Percentiles rank a stretch among this genome's conserved stretches.
Evolutionary conservation across 2,797 vertebrate genomes (phyloP).

Genomic region (Trachops cirrhosus): DNA sequence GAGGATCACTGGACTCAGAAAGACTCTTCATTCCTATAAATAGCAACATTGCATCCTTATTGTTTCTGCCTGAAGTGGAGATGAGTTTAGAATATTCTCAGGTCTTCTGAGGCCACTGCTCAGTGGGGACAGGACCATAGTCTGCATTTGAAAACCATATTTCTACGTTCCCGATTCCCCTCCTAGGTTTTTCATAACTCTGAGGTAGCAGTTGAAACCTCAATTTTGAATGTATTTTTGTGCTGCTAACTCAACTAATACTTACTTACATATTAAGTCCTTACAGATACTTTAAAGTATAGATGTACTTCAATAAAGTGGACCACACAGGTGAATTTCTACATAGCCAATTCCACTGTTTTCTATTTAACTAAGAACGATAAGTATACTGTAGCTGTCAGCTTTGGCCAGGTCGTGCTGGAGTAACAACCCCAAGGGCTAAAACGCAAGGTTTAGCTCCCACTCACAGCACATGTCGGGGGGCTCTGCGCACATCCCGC

Average conservation of each 20-base stretch:
- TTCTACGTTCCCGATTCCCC: not conserved
- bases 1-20: not conserved
- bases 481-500: not conserved
- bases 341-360: not conserved
- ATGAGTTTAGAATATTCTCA: not conserved
- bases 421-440: not conserved
- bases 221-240: not conserved
- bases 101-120: conserved; percentile 32
- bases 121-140: not conserved
- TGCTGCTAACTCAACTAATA: not conserved
- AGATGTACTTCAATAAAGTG: not conserved
- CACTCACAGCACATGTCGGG: not conserved
- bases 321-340: not conserved
- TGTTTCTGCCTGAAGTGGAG: conserved; percentile 21
- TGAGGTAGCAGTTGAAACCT: not conserved
- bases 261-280: not conserved
- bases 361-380: not conserved
- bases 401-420: not conserved
- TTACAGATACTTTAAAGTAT: not conserved
- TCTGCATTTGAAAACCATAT: not conserved
- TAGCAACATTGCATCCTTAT: not conserved
- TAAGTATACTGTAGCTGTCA: not conserved
- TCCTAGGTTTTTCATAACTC: not conserved
- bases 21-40: conserved; percentile 13
- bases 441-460: not conserved